Percentiles rank a stretch among this genome's conserved stretches.
These are phyloP conservation scores for Thermophis baileyi DNA, from an alignment of 2,113 vertebrate genomes.

Conservation along the genomic window DNA sequence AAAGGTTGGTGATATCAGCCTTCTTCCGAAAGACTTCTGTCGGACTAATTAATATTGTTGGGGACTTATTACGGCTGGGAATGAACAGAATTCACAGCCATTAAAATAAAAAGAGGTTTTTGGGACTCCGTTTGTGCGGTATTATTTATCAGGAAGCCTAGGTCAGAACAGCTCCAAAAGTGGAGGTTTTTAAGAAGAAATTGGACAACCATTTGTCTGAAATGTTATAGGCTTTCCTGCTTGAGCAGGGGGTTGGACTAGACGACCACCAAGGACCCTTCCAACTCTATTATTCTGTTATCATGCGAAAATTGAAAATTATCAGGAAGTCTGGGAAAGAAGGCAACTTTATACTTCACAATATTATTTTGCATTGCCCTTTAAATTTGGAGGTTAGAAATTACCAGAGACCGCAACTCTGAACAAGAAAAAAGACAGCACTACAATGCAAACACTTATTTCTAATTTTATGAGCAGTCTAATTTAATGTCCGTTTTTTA, in stretches of 20 bases:
- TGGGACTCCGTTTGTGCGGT: too few species aligned
- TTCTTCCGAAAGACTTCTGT: too few species aligned
- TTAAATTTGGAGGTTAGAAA: neutral
- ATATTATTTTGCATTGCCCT: neutral
- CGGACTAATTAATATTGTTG: too few species aligned
- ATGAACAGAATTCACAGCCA: too few species aligned
- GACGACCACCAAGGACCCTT: neutral
- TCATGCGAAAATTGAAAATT: neutral
- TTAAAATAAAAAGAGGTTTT: too few species aligned
- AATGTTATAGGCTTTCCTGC: neutral
- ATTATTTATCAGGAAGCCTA: too few species aligned
- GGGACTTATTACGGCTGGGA: too few species aligned
- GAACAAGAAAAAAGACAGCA: neutral
- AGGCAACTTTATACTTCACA: neutral
- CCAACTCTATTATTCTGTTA: neutral
- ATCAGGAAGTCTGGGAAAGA: neutral
- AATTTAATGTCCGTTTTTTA: conserved; percentile 4
- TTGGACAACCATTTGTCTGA: neutral
- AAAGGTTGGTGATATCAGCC: too few species aligned
- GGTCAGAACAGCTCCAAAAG: too few species aligned
- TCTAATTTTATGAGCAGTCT: conserved; percentile 15
- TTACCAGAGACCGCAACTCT: neutral
- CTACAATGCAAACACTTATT: conserved; percentile 1
- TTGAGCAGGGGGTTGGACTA: neutral
- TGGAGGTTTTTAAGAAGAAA: neutral